Evolutionary conservation across 23 tunicate genomes (phyloP), one percentile per base, ranked within the genome.

Genomic region (Trididemnum miniatum): DNA sequence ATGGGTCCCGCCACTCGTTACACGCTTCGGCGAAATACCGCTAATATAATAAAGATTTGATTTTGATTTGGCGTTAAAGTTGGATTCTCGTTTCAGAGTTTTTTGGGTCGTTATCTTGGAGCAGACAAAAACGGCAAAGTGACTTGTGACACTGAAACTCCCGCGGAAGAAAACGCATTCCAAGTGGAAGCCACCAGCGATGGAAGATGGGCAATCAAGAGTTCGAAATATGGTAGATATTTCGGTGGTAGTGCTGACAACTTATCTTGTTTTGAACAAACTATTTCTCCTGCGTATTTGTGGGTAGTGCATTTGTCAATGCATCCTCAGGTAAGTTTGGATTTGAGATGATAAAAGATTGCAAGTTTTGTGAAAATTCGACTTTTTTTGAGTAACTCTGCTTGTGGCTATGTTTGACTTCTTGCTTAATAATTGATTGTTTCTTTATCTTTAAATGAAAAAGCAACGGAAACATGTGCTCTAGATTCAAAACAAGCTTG

Each of bases 121-220:
- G 78, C 98, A 0, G 89, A 93, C 77, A 89, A 88, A 59, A 76
- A 88, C 35, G 98, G 98, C 0, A 81, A 80, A 35, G 87, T 93
- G 20, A 66, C 74, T 32, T 93, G 98, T 40, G 98, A 93, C 72
- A 81, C 83, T 20, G 98, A 88, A 59, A 31, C 0, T 34, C 93
- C 98, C 0, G 89, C 84, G 18, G 75, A 73, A 1, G 98, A 93
- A 66, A 88, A 93, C 71, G 89, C 82, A 0, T 93, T 93, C 60
- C 98, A 88, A 44, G 98, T 93, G 22, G 98, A 93, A 54, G 90
- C 98, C 3, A 93, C 98, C 12, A 0, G 83, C 0, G 98, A 93
- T 39, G 98, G 98, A 0, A 51, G 87, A 76, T 93, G 98, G 98
- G 98, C 98, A 31, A 93, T 93, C 35, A 93, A 88, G 65, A 83